Base-by-base conservation (phyloP, 1,140 invertebrate genomes). In the Streblospio benedicti region DNA sequence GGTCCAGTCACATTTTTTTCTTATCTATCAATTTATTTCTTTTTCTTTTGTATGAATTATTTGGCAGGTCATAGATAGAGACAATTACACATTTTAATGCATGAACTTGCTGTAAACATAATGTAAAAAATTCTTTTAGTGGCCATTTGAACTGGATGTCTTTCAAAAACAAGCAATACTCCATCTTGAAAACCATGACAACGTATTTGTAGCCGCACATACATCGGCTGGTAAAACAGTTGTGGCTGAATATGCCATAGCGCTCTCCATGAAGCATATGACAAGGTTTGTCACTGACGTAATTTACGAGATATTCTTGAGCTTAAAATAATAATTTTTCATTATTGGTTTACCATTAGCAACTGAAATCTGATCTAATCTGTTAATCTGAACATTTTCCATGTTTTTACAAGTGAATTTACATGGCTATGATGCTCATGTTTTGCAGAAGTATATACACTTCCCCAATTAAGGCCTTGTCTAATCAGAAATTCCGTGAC, bases 221-320 rank as follows among this genome's bases (percentile, higher is more conserved):
- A 99, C 96, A 0, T 99, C 95, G 0, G 96, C 97, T 3, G 97
- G 96, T 18, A 99, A 99, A 81, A 99, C 97, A 1, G 95, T 97
- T 0, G 93, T 99, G 14, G 97, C 97, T 2, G 96, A 99, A 80
- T 99, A 99, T 79, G 96, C 96, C 2, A 83, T 85, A 59, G 95
- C 95, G 0, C 80, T 98, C 62, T 92, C 92, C 14, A 85, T 89
- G 67, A 87, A 89, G 67, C 91, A 97, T 72, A 90, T 90, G 81
- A 96, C 94, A 0, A 87, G 84, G 88, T 89, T 73, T 67, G 51
- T 59, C 23, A 35, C 12, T 27, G 4, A n/a, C 12, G 28, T 32
- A 51, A 6, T 49, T 23, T 49, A 2, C 9, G 9, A n/a, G 35
- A 12, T 33, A 4, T n/a, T 16, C 56, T 35, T 38, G 14, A 31